Percentiles rank a stretch among this genome's conserved stretches.
phyloP scores from a whole-genome alignment of 2,797 vertebrate species.

The Chelidonichthys spinosus region DNA sequence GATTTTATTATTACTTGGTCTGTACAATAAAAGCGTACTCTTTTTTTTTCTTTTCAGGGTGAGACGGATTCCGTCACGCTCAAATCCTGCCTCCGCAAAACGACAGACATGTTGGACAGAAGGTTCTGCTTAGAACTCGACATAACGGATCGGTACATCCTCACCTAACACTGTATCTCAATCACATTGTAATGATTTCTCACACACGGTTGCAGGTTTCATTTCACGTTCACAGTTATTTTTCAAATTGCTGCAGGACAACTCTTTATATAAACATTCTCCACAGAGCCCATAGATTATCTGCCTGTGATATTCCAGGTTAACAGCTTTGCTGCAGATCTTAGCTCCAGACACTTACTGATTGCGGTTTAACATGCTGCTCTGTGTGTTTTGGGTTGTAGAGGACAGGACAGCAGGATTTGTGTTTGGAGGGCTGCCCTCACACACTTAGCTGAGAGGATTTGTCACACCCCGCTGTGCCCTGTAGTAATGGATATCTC shows the following conservation, averaged over 20 bases:
- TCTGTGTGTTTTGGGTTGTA: slow-evolving; percentile 25
- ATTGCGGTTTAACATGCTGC: neutral
- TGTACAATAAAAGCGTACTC: neutral
- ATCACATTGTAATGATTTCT: neutral
- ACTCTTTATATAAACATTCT: slow-evolving; percentile 2
- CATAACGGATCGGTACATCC: slow-evolving; percentile 91
- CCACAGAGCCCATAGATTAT: slow-evolving; percentile 8
- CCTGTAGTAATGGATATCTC: slow-evolving; percentile 57
- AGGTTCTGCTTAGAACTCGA: slow-evolving; percentile 98
- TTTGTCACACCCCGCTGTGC: slow-evolving; percentile 49
- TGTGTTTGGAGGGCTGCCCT: slow-evolving; percentile 29
- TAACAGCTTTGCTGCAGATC: slow-evolving; percentile 8
- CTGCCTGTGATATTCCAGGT: slow-evolving; percentile 4
- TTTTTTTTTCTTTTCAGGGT: slow-evolving; percentile 82
- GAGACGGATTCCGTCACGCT: slow-evolving; percentile 91
- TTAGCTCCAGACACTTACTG: neutral
- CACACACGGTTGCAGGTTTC: neutral
- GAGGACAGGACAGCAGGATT: slow-evolving; percentile 26
- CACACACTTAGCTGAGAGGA: slow-evolving; percentile 35
- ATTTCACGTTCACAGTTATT: slow-evolving; percentile 7
- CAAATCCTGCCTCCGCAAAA: slow-evolving; percentile 92
- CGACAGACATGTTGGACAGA: slow-evolving; percentile 89
- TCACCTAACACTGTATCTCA: slow-evolving; percentile 8
- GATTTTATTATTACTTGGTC: neutral
- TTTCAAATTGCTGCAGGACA: neutral